These are phyloP conservation scores for Dasyurus viverrinus DNA, from an alignment of 2,113 vertebrate species.

Conservation along the genomic window DNA sequence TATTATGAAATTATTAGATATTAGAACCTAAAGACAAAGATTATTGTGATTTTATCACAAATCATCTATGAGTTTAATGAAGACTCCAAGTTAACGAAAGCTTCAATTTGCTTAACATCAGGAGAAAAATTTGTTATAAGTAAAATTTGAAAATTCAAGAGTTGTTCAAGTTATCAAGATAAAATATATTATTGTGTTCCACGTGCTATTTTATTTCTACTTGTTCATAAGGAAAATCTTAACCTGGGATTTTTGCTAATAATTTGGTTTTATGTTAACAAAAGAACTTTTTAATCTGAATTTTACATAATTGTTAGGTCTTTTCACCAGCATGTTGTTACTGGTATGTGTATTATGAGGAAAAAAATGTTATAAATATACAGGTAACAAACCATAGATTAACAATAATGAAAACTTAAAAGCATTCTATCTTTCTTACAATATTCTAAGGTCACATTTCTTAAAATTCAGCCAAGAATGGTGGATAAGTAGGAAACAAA, in stretches of 20 bases:
- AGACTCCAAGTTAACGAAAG: too few species aligned
- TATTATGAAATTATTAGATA: too few species aligned
- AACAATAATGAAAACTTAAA: slow-evolving; percentile 23
- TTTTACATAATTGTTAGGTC: slow-evolving; percentile 44
- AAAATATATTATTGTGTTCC: not conserved
- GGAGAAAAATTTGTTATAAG: too few species aligned
- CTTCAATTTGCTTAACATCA: too few species aligned
- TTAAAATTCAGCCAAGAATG: not conserved
- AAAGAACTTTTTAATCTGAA: not conserved
- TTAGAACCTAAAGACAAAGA: too few species aligned
- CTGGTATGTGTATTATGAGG: not conserved
- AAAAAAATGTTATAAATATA: slow-evolving; percentile 49
- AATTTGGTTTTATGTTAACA: not conserved
- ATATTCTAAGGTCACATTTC: not conserved
- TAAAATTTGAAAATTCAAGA: not conserved
- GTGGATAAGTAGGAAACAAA: not conserved
- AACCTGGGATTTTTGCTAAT: slow-evolving; percentile 5
- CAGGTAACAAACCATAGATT: slow-evolving; percentile 11
- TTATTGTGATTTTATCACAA: too few species aligned
- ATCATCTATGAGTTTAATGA: too few species aligned
- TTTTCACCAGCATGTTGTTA: slow-evolving; percentile 31
- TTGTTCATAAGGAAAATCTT: not conserved
- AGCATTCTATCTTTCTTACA: not conserved
- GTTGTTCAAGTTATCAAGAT: not conserved
- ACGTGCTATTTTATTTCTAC: slow-evolving; percentile 14